These are phyloP conservation scores for Gallirallus australis DNA, from an alignment of 2,797 vertebrate species.

Conservation along the genomic window DNA sequence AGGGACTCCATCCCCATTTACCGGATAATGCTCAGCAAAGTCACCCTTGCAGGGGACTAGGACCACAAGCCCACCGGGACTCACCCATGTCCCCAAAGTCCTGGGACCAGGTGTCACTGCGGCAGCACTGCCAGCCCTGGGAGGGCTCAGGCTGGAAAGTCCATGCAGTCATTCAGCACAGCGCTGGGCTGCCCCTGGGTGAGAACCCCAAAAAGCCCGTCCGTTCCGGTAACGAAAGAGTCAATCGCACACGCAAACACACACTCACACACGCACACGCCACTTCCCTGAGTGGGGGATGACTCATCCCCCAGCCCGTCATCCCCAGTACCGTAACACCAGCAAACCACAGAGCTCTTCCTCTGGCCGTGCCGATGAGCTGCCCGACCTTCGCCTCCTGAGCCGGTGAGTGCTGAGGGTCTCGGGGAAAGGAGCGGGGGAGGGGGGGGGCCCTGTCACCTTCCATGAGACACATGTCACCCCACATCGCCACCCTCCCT, in stretches of 20 bases:
- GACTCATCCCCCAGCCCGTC: conserved; percentile 9
- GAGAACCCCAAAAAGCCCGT: not conserved
- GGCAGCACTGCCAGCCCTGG: not conserved
- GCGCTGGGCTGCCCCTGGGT: not conserved
- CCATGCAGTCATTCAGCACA: conserved; percentile 2
- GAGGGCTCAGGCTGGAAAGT: not conserved
- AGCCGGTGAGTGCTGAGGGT: not conserved
- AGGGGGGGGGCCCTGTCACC: not conserved
- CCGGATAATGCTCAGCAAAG: not conserved
- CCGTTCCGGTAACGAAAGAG: conserved; percentile 41
- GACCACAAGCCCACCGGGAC: rapidly evolving
- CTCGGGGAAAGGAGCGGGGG: not conserved
- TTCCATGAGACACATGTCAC: not conserved
- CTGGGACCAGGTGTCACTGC: not conserved
- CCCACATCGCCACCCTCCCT: not conserved
- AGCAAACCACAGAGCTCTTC: not conserved
- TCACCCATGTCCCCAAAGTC: not conserved
- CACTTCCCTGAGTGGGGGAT: conserved; percentile 36
- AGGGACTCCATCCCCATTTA: not conserved
- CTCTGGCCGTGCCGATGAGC: not conserved
- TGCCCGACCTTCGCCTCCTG: not conserved
- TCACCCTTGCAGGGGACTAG: not conserved
- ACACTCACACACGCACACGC: not conserved
- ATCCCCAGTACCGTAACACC: not conserved
- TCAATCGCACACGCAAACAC: not conserved